These are phyloP conservation scores for Altica lythri DNA, from an alignment of 2,888 invertebrate genomes.

Conservation along the genomic window DNA sequence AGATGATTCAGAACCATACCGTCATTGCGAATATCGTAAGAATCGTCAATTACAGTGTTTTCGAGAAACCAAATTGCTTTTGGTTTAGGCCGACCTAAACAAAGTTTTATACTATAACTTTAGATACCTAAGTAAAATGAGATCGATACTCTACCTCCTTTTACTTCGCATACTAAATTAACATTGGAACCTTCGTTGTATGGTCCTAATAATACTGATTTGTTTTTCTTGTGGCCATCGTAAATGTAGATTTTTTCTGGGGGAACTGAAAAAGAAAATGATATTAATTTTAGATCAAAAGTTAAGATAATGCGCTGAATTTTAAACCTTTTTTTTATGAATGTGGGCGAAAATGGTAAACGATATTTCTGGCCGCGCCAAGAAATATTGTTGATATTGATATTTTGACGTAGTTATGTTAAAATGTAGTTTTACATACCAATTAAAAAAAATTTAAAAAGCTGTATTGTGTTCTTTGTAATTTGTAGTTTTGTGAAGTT, in stretches of 20 bases:
- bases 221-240: slow-evolving; percentile 77
- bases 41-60: slow-evolving; percentile 82
- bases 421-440: too few species aligned
- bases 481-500: too few species aligned
- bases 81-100: slow-evolving; percentile 75
- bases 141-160: slow-evolving; percentile 68
- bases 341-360: too few species aligned
- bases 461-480: too few species aligned
- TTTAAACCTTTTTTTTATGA: too few species aligned
- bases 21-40: slow-evolving; percentile 71
- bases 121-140: neutral
- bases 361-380: too few species aligned
- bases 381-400: too few species aligned
- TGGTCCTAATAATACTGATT: slow-evolving; percentile 75
- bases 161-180: slow-evolving; percentile 79
- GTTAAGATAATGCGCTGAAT: too few species aligned
- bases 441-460: too few species aligned
- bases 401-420: too few species aligned
- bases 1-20: slow-evolving; percentile 79
- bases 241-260: slow-evolving; percentile 82
- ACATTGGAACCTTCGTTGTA: slow-evolving; percentile 88
- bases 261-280: slow-evolving; percentile 71
- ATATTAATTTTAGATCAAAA: too few species aligned
- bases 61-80: slow-evolving; percentile 85
- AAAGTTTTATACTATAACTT: slow-evolving; percentile 26